Conservation (phyloP, 1,140 invertebrate genomes). For the Caenorhabditis remanei region DNA sequence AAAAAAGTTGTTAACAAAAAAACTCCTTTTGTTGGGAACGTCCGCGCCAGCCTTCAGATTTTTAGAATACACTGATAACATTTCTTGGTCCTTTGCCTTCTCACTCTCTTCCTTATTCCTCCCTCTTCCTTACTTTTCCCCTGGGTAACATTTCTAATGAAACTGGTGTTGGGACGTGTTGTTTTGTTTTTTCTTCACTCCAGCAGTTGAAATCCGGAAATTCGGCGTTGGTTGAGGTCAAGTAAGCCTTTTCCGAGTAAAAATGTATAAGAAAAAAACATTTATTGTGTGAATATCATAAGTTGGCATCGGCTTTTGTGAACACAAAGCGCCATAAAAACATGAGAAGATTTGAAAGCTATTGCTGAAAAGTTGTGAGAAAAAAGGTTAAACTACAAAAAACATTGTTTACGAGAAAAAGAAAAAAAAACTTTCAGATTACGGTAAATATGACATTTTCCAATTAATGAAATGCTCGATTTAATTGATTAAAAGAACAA, state of each 20-base stretch:
- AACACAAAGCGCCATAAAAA: neutral
- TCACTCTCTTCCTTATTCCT: neutral
- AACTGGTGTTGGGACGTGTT: constrained; percentile 33
- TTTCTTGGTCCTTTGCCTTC: neutral
- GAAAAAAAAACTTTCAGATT: neutral
- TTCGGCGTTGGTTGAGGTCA: neutral
- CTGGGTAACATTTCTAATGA: constrained; percentile 42
- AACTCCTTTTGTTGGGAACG: constrained; percentile 2
- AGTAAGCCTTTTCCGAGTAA: neutral
- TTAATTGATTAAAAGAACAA: neutral
- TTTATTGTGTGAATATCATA: too few relatives aligned
- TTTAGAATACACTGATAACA: constrained; percentile 29
- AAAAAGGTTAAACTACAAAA: neutral
- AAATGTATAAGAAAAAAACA: too few relatives aligned
- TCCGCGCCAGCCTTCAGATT: neutral
- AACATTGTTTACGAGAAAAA: neutral
- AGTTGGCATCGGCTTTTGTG: too few relatives aligned
- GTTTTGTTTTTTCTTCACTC: constrained; percentile 37
- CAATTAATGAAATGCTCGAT: too few relatives aligned
- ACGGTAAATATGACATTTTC: neutral
- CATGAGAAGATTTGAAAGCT: neutral
- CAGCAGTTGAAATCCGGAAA: neutral
- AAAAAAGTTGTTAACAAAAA: neutral
- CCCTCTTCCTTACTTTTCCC: constrained; percentile 30
- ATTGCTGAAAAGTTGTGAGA: too few relatives aligned